Evolutionary conservation across 2,113 vertebrate species (phyloP), one percentile per base, ranked within the genome.

Genomic region (Lathamus discolor): DNA sequence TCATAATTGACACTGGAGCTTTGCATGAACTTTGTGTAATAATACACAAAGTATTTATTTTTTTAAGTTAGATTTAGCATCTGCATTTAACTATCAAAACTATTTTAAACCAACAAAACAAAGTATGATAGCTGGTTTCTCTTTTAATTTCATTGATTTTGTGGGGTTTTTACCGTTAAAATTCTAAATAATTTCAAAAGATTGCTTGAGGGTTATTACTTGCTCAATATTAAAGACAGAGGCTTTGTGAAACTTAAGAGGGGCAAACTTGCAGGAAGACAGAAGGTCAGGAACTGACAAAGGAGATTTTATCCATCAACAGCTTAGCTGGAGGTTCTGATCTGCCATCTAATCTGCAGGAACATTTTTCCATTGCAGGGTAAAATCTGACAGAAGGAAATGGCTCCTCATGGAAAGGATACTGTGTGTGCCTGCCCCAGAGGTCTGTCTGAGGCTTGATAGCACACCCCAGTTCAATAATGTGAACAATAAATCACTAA

Each of bases 271-370:
- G 37, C 9, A 23, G 68, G 35, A 51, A 89, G 73, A 79, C 12
- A 73, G 57, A 90, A 84, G 66, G 66, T 84, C 77, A 59, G 57
- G 39, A 89, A 44, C 29, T 54, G 62, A 66, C 69, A 91, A 75
- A 76, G 37, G 75, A 84, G 61, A 81, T 92, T 94, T 87, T 89
- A 84, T 84, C 69, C 52, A 76, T 93, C 73, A 91, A 5, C 37
- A 83, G 49, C 52, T 93, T 96, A 91, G 69, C 80, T 86, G 52
- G 66, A 89, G 41, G 88, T 89, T 88, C 62, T 81, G 57, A 82
- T 86, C 59, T 91, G 66, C 80, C 48, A 84, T 75, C 35, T 54
- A 33, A 81, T 69, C 43, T 75, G 39, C 69, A 94, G 83, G 57
- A 92, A 84, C 8, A 25, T 67, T 72, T 75, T 57, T 82, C 48